Evolutionary conservation across 2,797 vertebrate species (phyloP).

Genomic region (Premnoplex brunnescens): DNA sequence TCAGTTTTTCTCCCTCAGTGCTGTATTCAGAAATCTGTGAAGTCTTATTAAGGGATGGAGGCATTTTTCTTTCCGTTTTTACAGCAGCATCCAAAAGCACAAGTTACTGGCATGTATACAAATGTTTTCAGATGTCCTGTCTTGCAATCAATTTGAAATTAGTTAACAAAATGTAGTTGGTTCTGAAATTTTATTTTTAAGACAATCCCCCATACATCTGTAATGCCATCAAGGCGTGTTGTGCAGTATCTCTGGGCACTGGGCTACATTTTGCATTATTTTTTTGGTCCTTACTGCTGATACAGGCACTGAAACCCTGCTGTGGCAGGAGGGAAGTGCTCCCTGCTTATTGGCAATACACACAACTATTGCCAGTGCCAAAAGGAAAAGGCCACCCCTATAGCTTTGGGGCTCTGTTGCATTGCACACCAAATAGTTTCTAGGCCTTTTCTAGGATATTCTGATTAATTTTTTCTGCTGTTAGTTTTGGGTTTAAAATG

Average conservation of each 20-base stretch:
- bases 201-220: background rate
- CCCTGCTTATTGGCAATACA: fast-evolving
- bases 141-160: background rate
- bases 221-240: background rate
- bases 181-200: background rate
- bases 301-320: background rate
- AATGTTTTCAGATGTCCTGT: background rate
- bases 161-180: background rate
- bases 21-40: background rate
- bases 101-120: background rate
- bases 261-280: background rate
- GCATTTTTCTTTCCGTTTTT: fast-evolving
- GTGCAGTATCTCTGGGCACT: background rate
- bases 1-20: background rate
- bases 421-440: background rate
- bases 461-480: background rate
- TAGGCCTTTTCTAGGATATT: background rate
- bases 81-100: background rate
- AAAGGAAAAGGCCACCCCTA: background rate
- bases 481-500: background rate
- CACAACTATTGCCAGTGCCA: background rate
- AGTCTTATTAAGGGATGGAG: background rate
- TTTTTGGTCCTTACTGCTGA: background rate
- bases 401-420: background rate
- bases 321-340: background rate